Conservation (phyloP, 2,888 invertebrate genomes). For the Poecilus cupreus region DNA sequence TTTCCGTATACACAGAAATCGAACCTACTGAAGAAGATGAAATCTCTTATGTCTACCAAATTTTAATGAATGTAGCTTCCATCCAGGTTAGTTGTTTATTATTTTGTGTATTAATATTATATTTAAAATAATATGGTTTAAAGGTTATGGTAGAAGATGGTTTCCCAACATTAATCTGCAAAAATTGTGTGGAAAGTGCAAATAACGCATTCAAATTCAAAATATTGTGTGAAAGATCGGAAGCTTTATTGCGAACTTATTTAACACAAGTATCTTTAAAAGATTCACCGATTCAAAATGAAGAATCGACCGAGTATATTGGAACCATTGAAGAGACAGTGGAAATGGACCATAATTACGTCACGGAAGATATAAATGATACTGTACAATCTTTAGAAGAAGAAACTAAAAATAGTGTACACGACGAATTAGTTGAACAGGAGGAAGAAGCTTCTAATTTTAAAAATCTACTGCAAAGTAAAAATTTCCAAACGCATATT, state of each 20-base stretch:
- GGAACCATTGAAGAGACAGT: not conserved
- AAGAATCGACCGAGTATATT: not conserved
- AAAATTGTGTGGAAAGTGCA: constrained; percentile 65
- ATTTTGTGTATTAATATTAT: not conserved
- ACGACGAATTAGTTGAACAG: not conserved
- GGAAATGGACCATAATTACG: not conserved
- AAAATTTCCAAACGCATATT: not conserved
- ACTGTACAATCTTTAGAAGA: constrained; percentile 5
- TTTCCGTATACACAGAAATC: constrained; percentile 65
- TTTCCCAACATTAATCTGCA: constrained; percentile 65
- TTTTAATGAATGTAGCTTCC: constrained; percentile 65
- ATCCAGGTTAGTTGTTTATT: constrained; percentile 62
- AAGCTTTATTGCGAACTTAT: constrained; percentile 64
- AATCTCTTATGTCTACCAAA: constrained; percentile 64
- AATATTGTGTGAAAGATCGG: constrained; percentile 66
- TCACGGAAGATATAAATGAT: not conserved
- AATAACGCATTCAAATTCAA: constrained; percentile 65
- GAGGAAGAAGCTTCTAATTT: not conserved
- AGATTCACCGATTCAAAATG: not conserved
- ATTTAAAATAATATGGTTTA: constrained; percentile 3
- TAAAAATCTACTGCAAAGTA: not conserved
- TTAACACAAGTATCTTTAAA: constrained; percentile 60
- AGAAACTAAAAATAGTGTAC: not conserved
- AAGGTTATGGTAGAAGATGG: constrained; percentile 65
- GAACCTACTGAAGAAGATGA: constrained; percentile 63